These are phyloP conservation scores for Drosophila takahashii DNA, from an alignment of 1,140 invertebrate species.

Conservation along the genomic window DNA sequence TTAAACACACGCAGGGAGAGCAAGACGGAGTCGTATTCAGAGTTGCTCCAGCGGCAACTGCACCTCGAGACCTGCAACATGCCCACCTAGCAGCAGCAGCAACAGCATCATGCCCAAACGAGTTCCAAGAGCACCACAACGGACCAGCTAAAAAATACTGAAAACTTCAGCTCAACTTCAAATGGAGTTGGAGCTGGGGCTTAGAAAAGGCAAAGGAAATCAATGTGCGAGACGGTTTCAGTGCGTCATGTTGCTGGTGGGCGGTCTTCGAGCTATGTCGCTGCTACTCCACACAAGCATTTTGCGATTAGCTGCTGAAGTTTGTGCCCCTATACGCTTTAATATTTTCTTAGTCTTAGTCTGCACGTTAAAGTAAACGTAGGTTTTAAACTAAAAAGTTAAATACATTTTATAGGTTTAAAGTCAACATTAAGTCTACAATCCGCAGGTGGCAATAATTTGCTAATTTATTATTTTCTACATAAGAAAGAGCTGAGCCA, in stretches of 20 bases:
- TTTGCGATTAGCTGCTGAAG: no score
- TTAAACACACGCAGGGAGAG: conserved; percentile 71
- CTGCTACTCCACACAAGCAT: neutral
- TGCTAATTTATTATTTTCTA: no score
- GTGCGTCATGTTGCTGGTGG: conserved; percentile 19
- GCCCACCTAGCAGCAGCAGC: conserved; percentile 59
- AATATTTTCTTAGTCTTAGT: no score
- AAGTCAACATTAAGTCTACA: no score
- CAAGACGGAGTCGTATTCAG: conserved; percentile 20
- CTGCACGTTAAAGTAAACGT: no score
- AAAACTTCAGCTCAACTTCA: no score
- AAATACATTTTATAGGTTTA: no score
- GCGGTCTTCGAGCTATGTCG: neutral
- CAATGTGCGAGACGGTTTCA: conserved; percentile 11
- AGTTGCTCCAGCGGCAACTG: conserved; percentile 36
- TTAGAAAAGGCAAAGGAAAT: conserved; percentile 19
- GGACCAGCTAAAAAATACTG: conserved; percentile 35
- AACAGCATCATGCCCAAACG: conserved; percentile 46
- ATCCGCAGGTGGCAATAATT: no score
- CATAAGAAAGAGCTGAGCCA: no score
- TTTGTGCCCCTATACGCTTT: no score
- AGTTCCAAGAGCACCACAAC: conserved; percentile 52
- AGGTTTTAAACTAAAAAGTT: no score
- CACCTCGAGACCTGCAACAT: conserved; percentile 43
- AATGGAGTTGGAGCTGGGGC: conserved; percentile 1